Conservation (phyloP, 2,113 vertebrate genomes). For the Amazona vittata region DNA sequence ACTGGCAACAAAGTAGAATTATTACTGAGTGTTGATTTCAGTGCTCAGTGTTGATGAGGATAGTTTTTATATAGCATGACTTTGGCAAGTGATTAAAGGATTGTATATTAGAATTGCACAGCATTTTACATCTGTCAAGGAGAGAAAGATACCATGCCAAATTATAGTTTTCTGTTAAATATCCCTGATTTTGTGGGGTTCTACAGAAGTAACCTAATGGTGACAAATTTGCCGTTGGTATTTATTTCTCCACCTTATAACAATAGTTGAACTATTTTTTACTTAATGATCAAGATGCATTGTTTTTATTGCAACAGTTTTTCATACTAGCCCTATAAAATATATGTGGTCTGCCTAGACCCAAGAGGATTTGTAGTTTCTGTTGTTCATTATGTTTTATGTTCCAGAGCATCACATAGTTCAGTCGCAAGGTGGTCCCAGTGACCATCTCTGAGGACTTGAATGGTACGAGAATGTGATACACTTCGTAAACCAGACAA, state of each 20-base stretch:
- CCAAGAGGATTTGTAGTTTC: not conserved
- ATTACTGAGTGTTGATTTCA: not conserved
- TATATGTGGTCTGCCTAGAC: not conserved
- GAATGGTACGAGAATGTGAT: not conserved
- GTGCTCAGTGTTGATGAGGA: not conserved
- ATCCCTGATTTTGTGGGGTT: not conserved
- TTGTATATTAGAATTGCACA: not conserved
- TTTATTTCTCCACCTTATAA: not conserved
- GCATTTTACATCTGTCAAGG: not conserved
- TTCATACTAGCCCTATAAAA: not conserved
- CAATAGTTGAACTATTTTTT: not conserved
- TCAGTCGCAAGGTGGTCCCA: not conserved
- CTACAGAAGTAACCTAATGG: not conserved
- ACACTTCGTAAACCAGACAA: not conserved
- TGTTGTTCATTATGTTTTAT: not conserved
- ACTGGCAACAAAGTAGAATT: not conserved
- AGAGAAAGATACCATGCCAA: not conserved
- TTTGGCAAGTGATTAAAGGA: not conserved
- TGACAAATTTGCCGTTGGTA: not conserved
- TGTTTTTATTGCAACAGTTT: not conserved
- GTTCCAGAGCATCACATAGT: not conserved
- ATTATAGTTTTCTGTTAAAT: not conserved
- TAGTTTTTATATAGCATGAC: not conserved
- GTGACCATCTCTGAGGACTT: not conserved
- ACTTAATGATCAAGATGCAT: not conserved